Evolutionary conservation across 1,140 invertebrate genomes (phyloP).

Genomic region (Palaemon carinicauda): DNA sequence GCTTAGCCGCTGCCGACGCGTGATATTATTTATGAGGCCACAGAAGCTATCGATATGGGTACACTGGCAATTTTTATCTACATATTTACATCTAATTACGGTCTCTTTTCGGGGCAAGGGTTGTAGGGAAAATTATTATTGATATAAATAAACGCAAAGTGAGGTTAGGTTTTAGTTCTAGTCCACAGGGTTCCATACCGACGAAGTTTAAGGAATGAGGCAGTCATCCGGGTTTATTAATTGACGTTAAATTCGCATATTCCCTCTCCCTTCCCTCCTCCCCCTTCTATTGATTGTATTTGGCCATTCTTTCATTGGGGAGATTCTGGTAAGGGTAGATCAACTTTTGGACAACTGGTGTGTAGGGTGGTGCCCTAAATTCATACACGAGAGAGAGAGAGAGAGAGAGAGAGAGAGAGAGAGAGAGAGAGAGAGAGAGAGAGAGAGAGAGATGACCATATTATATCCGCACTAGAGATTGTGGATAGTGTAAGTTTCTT

Average conservation of each 20-base stretch:
- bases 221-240: neutral
- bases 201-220: too few relatives aligned
- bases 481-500: too few relatives aligned
- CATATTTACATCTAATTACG: neutral
- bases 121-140: too few relatives aligned
- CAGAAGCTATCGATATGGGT: conserved; percentile 13
- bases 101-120: neutral
- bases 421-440: neutral
- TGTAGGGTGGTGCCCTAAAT: neutral
- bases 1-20: conserved; percentile 26
- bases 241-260: conserved; percentile 43
- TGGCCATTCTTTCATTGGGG: conserved; percentile 37
- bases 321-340: neutral
- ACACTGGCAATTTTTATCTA: too few relatives aligned
- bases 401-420: neutral
- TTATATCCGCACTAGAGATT: too few relatives aligned
- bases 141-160: too few relatives aligned
- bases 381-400: neutral
- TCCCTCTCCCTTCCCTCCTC: neutral
- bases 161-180: too few relatives aligned
- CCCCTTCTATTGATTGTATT: conserved; percentile 43
- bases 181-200: too few relatives aligned
- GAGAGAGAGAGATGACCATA: too few relatives aligned
- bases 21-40: conserved; percentile 24
- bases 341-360: neutral